These are phyloP conservation scores for Callipepla squamata DNA, from an alignment of 2,113 vertebrate genomes.

Conservation along the genomic window DNA sequence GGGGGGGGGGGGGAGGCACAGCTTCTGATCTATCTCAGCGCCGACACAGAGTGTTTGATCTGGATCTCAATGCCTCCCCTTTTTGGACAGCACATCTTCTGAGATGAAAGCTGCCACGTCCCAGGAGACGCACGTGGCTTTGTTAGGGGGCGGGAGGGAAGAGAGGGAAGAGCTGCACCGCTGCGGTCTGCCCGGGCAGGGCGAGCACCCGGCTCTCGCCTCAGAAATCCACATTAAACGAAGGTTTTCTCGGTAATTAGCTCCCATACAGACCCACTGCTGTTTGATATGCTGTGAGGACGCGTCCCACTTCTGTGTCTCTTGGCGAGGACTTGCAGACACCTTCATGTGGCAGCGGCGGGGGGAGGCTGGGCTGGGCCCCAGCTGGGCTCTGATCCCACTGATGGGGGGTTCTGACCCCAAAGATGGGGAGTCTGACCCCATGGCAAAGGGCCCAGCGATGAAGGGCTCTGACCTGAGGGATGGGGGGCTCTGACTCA, in stretches of 20 bases:
- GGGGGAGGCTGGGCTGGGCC: accelerated
- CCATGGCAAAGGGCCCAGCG: too few species aligned
- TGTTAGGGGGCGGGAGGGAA: neutral
- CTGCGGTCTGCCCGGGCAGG: neutral
- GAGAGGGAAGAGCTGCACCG: neutral
- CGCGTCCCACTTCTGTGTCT: neutral
- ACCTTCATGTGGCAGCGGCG: neutral
- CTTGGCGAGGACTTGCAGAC: neutral
- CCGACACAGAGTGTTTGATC: neutral
- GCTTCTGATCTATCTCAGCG: constrained; percentile 37
- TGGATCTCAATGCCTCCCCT: neutral
- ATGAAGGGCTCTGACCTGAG: neutral
- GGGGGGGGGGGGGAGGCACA: neutral
- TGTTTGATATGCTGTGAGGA: neutral
- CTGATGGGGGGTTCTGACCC: too few species aligned
- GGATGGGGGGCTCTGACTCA: neutral
- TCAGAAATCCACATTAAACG: neutral
- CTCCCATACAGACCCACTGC: neutral
- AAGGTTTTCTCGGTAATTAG: neutral
- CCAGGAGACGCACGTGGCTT: neutral
- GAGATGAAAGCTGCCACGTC: neutral
- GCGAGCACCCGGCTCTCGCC: accelerated
- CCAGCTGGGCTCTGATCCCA: neutral
- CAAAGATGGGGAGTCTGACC: too few species aligned
- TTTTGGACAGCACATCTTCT: neutral